Evolutionary conservation across 2,797 vertebrate genomes (phyloP).

Genomic region (Macroramphosus scolopax): DNA sequence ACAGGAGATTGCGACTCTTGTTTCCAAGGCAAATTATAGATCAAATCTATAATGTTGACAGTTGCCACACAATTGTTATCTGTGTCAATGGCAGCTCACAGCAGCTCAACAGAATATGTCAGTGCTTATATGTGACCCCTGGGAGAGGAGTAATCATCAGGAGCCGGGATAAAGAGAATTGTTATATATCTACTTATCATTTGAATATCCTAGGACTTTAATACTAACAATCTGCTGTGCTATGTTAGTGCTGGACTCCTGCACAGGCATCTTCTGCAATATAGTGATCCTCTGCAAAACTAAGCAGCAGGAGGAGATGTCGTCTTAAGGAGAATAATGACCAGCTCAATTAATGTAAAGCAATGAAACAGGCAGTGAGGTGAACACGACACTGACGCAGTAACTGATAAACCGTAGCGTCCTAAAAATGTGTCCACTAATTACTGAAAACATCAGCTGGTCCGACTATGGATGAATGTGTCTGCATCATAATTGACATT

Average conservation of each 20-base stretch:
- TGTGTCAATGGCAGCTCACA: no score
- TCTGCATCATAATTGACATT: slow-evolving; percentile 48
- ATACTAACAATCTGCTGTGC: slow-evolving; percentile 34
- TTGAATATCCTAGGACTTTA: slow-evolving; percentile 36
- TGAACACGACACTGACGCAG: slow-evolving; percentile 8
- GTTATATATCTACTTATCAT: slow-evolving; percentile 42
- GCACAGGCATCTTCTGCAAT: slow-evolving; percentile 26
- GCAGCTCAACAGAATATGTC: no score
- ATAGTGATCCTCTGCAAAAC: slow-evolving; percentile 20
- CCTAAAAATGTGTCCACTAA: no score
- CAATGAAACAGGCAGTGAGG: neutral
- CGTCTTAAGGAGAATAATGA: slow-evolving; percentile 1
- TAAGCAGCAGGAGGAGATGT: slow-evolving; percentile 7
- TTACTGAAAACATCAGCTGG: slow-evolving; percentile 13
- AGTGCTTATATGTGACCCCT: slow-evolving; percentile 40
- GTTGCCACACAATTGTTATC: slow-evolving; percentile 31
- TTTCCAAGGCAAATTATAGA: slow-evolving; percentile 38
- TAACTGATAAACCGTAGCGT: no score
- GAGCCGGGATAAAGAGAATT: slow-evolving; percentile 47
- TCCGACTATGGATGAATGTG: slow-evolving; percentile 25
- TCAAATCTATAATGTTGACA: no score
- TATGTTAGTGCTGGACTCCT: slow-evolving; percentile 42
- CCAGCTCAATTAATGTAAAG: slow-evolving; percentile 3
- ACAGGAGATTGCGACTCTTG: slow-evolving; percentile 25
- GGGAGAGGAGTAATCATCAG: slow-evolving; percentile 44